Percentiles rank a stretch among this genome's conserved stretches.
These are phyloP conservation scores for Trachymyrmex septentrionalis DNA, from an alignment of 1,140 invertebrate genomes.

Conservation along the genomic window DNA sequence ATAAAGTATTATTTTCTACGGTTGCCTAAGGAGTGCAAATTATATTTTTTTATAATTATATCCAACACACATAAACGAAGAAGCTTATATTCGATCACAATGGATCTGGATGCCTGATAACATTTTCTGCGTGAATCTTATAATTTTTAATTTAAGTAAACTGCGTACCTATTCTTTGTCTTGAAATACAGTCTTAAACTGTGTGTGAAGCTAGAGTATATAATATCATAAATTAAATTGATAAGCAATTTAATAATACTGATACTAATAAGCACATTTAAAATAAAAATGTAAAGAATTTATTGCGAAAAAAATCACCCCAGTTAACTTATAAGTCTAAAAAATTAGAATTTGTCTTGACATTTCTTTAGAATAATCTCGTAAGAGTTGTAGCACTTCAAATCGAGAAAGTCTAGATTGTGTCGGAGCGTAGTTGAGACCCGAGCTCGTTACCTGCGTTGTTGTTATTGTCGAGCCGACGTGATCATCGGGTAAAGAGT, in stretches of 20 bases:
- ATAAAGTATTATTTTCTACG: slow-evolving; percentile 8
- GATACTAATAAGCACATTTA: too few species aligned
- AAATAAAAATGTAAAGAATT: too few species aligned
- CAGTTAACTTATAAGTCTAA: background rate
- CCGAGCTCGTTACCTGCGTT: slow-evolving; percentile 66
- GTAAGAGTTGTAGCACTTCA: background rate
- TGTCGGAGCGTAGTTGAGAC: slow-evolving; percentile 27
- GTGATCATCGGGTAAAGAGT: slow-evolving; percentile 43
- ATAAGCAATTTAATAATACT: too few species aligned
- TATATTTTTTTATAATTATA: slow-evolving; percentile 12
- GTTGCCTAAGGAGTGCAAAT: background rate
- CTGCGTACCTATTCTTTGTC: too few species aligned
- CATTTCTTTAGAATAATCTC: background rate
- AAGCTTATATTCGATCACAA: too few species aligned
- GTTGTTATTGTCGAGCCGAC: slow-evolving; percentile 56
- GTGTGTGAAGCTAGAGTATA: too few species aligned
- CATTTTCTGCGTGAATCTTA: too few species aligned
- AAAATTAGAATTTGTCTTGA: background rate
- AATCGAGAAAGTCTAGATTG: background rate
- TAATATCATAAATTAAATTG: too few species aligned
- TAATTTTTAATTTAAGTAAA: too few species aligned
- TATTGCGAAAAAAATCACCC: too few species aligned
- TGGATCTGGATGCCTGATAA: too few species aligned
- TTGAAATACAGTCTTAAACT: too few species aligned
- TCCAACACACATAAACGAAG: background rate